Evolutionary conservation across 1,140 invertebrate species (phyloP).

Genomic region (Heliconius himera): DNA sequence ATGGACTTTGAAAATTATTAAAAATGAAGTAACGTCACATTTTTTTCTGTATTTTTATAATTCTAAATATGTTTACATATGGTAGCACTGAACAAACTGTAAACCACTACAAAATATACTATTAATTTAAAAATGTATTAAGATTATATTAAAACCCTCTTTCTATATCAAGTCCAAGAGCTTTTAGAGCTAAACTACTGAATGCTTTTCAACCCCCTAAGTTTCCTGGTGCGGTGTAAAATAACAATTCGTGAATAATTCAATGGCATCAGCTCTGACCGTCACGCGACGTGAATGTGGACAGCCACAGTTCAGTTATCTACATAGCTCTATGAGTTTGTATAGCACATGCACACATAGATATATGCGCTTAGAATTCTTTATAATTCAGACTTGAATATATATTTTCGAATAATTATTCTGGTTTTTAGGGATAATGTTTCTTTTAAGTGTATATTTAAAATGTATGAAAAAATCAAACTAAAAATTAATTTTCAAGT

Average conservation of each 20-base stretch:
- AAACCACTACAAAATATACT: not conserved
- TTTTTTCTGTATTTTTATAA: no score
- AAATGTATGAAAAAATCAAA: no score
- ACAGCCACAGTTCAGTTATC: not conserved
- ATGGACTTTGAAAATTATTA: no score
- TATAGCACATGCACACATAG: not conserved
- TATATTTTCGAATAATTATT: not conserved
- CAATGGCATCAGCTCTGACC: not conserved
- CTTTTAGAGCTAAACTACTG: not conserved
- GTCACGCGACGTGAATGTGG: not conserved
- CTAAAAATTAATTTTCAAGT: no score
- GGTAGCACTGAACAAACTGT: not conserved
- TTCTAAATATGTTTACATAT: no score
- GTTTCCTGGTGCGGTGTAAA: not conserved
- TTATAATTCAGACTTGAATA: not conserved
- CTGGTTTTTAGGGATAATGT: no score
- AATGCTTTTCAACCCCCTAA: not conserved
- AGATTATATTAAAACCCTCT: no score
- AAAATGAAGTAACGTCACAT: no score
- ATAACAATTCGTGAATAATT: conserved; percentile 16
- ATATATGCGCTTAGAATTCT: not conserved
- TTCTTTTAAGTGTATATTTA: no score
- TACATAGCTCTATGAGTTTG: not conserved
- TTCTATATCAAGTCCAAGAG: not conserved
- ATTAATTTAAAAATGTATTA: no score